These are phyloP conservation scores for Formica exsecta DNA, from an alignment of 1,140 invertebrate genomes.

Conservation along the genomic window DNA sequence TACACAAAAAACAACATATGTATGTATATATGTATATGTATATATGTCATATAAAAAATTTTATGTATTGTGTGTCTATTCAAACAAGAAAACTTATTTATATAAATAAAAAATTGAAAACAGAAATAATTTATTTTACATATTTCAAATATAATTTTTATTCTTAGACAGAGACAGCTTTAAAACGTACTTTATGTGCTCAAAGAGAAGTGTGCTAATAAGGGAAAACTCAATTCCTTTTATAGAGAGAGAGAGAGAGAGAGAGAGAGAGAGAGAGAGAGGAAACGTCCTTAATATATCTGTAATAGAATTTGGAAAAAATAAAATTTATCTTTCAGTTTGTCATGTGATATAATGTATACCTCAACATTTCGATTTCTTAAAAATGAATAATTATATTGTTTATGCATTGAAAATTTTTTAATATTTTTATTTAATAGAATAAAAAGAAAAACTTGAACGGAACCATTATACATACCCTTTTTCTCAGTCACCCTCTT, in stretches of 20 bases:
- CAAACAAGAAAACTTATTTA: neutral
- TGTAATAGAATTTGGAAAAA: conserved; percentile 22
- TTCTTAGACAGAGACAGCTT: neutral
- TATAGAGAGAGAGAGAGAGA: conserved; percentile 8
- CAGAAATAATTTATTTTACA: neutral
- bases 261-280: neutral
- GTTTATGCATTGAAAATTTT: neutral
- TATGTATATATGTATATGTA: neutral
- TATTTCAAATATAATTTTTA: neutral
- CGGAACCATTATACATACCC: neutral
- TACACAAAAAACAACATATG: neutral
- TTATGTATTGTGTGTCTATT: neutral
- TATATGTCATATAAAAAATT: neutral
- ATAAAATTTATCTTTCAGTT: neutral
- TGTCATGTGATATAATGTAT: neutral
- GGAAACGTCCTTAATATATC: no score
- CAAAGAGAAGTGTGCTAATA: conserved; percentile 32
- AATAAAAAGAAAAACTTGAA: neutral
- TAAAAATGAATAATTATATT: conserved; percentile 10
- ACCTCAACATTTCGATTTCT: neutral
- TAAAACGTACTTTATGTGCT: conserved; percentile 14
- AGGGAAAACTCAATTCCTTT: conserved; percentile 28
- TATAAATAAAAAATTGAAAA: neutral
- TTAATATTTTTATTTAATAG: neutral
- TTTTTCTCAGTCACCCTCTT: neutral